These are phyloP conservation scores for Elephas maximus DNA, from an alignment of 2,113 vertebrate genomes.

Conservation along the genomic window DNA sequence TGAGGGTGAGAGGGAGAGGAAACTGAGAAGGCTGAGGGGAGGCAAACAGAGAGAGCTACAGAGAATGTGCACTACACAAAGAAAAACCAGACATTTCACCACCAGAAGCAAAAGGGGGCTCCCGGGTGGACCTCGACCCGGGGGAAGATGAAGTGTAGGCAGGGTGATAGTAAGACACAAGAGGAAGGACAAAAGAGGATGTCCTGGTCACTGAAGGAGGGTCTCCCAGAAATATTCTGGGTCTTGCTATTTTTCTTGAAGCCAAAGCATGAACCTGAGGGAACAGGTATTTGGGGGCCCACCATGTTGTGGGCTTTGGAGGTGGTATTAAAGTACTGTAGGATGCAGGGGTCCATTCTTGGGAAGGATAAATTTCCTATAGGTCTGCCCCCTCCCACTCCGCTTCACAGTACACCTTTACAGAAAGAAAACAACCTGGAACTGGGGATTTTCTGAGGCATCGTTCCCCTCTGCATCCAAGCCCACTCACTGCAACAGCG, in stretches of 20 bases:
- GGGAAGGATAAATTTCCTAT: background rate
- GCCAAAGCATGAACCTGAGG: background rate
- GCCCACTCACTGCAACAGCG: background rate
- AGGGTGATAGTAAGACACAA: background rate
- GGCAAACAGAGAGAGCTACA: background rate
- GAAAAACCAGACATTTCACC: background rate
- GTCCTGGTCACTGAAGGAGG: background rate
- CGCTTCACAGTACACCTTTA: background rate
- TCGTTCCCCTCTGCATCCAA: background rate
- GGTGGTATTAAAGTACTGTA: background rate
- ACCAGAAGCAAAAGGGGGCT: background rate
- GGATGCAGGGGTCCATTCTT: background rate
- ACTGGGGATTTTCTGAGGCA: background rate
- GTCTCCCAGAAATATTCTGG: background rate
- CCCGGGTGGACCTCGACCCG: background rate
- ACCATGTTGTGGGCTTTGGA: rapidly evolving
- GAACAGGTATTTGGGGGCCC: background rate
- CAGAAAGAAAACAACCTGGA: background rate
- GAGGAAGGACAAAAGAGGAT: background rate
- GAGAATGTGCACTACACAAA: background rate
- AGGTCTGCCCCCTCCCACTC: rapidly evolving
- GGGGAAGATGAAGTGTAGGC: background rate
- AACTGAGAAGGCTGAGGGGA: background rate
- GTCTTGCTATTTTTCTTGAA: background rate
- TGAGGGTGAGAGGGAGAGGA: background rate